Conservation (phyloP, 2,113 vertebrate species). For the Planiliza haematocheilus region DNA sequence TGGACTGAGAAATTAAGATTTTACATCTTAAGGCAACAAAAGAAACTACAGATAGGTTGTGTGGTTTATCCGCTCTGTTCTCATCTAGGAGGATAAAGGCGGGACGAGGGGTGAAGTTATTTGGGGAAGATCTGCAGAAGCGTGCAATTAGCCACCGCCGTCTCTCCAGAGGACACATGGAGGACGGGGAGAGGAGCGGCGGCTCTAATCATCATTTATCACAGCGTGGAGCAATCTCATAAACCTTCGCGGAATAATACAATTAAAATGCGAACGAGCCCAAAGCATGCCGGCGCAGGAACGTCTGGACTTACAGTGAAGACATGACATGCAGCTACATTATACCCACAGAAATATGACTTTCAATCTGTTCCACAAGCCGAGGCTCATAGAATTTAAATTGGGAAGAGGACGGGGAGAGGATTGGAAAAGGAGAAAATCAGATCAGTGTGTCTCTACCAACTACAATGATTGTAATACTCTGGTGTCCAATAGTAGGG, state of each 20-base stretch:
- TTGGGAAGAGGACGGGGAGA: neutral
- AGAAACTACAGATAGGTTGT: neutral
- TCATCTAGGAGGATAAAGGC: neutral
- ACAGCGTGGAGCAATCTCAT: conserved; percentile 37
- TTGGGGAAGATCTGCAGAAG: conserved; percentile 25
- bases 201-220: conserved; percentile 53
- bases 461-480: neutral
- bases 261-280: conserved; percentile 39
- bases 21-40: neutral
- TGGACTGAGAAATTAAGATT: neutral
- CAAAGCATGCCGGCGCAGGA: conserved; percentile 3
- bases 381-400: conserved; percentile 18
- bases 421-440: neutral
- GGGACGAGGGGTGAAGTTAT: neutral
- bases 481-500: too few relatives aligned
- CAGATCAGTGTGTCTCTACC: neutral
- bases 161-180: conserved; percentile 40
- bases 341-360: neutral
- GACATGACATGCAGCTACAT: neutral
- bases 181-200: conserved; percentile 30
- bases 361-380: conserved; percentile 30
- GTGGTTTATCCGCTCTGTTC: neutral
- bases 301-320: neutral
- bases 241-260: conserved; percentile 35
- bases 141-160: conserved; percentile 28